Base-by-base conservation (phyloP, 2,113 vertebrate genomes). In the Equus quagga region DNA sequence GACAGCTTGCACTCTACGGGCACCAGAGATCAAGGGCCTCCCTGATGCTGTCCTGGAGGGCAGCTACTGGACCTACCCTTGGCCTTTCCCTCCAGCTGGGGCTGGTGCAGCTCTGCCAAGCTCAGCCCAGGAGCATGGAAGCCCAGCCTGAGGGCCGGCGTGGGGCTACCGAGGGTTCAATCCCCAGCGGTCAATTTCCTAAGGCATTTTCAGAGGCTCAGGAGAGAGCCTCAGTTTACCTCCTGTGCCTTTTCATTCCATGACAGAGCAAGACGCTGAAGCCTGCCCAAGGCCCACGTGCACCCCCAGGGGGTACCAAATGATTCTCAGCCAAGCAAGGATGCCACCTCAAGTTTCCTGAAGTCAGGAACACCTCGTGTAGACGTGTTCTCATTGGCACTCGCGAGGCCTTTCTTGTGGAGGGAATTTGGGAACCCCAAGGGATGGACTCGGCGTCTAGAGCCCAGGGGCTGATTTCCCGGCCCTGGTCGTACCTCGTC, bases 401-500 rank as follows among this genome's bases (percentile, higher is more conserved):
- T 2, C 1, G 36, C 1, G 46, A 62, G 8, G 11, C 4, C 21
- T 24, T 26, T 24, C 12, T 1, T 0, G 31, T 18, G 70, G n/a
- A 31, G 21, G 9, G 54, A 8, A 3, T 26, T 0, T 28, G 18
- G 1, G 26, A 85, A 15, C 4, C 46, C 51, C 2, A 9, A 1
- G 49, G 1, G 6, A 46, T 0, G n/a, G 2, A 26, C 31, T 41
- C 14, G 4, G 51, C 33, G 24, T 26, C 18, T 6, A 4, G 26
- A 78, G 86, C 21, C 64, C 24, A 21, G 6, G 65, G 76, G 8
- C 28, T 1, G 62, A 60, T 5, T 6, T 24, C 85, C 8, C 2
- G 51, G 28, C n/a, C 9, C 11, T 0, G 41, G 41, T 14, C 70
- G 23, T 97, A 99, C 99, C 99, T 99, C 99, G 36, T 99, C 99